Base-by-base conservation (phyloP, 2,797 vertebrate genomes). In the Pagetopsis macropterus region DNA sequence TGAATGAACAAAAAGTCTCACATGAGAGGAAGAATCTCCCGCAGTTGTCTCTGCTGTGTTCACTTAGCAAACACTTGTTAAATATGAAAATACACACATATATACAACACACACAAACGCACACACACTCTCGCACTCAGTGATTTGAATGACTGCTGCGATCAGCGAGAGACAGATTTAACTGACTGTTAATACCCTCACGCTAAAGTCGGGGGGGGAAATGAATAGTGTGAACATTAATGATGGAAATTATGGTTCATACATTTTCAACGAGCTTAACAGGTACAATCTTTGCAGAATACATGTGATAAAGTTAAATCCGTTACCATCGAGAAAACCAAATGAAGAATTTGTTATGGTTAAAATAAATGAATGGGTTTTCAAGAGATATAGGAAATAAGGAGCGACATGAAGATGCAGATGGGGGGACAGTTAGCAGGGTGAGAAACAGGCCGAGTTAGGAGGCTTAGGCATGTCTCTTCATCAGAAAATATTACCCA, bases 401-500 rank as follows among this genome's bases (percentile, higher is more conserved):
- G 40, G 19, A 71, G 46, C 7, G 19, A 70, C 54, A 75, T 52
- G 1, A 43, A 64, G 57, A 69, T 70, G 56, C 75, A 83, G 81
- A 84, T 78, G 64, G 59, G 51, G 9, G 43, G 64, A 77, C 57
- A 66, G 50, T 80, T 75, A 54, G 69, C 69, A 76, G 43, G 33
- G 48, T 57, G 71, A 68, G 64, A 33, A 49, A 71, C 74, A 76
- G 59, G 45, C 56, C 21, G 50, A 71, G 50, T 79, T 86, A 12
- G 60, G 68, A 77, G 56, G 73, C 61, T 66, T 9, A 19, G 54
- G 52, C 61, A 59, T 79, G 66, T 75, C 73, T 65, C 70, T 86
- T 87, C 86, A 86, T 88, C 79, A 78, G 68, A 88, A 87, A 88
- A 84, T 83, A 85, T 80, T 82, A 86, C 84, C 85, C 86, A 90